Conservation (phyloP, 2,888 invertebrate genomes). For the Melieria picta region DNA sequence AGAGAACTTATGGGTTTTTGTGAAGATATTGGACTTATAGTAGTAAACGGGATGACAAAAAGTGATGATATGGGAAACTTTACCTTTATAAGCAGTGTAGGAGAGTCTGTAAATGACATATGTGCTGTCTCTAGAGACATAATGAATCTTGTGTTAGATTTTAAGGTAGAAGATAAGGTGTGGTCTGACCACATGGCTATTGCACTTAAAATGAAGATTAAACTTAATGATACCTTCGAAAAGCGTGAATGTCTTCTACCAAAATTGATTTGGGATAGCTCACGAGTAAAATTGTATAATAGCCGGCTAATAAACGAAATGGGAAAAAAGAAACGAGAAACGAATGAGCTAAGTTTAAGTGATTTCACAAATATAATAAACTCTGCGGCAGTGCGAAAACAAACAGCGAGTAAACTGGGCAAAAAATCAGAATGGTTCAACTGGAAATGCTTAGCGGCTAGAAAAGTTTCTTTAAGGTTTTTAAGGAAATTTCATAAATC, state of each 20-base stretch:
- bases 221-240: not conserved
- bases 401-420: not conserved
- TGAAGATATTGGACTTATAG: not conserved
- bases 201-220: not conserved
- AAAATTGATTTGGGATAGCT: not conserved
- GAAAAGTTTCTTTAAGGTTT: no score
- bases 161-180: no score
- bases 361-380: not conserved
- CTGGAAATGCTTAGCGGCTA: no score
- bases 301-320: not conserved
- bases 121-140: not conserved
- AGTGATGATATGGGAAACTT: not conserved
- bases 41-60: not conserved
- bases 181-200: not conserved
- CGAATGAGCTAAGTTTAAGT: not conserved
- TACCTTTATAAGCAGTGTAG: not conserved
- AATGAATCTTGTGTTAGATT: not conserved
- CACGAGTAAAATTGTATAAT: not conserved
- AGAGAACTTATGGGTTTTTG: not conserved
- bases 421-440: not conserved
- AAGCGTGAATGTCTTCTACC: not conserved
- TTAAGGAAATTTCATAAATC: no score
- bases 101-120: not conserved
- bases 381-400: not conserved
- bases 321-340: not conserved